phyloP scores from a whole-genome alignment of 2,113 vertebrate species.

The Hypocryptadius cinnamomeus region DNA sequence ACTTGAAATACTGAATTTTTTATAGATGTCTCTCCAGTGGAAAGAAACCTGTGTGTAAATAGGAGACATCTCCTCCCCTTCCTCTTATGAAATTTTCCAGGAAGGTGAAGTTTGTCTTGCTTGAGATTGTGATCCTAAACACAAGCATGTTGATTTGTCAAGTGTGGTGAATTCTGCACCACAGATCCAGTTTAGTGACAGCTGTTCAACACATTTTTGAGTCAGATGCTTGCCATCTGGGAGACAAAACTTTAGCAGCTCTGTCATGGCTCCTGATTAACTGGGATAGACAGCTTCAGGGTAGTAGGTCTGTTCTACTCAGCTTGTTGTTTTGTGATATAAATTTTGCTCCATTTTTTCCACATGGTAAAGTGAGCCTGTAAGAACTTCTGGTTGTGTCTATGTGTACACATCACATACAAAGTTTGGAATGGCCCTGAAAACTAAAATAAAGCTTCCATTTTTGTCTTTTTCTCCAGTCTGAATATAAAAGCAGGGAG shows the following conservation, averaged over 20 bases:
- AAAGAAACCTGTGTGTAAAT: background rate
- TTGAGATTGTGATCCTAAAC: background rate
- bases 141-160: background rate
- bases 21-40: fast-evolving
- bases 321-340: background rate
- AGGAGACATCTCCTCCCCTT: background rate
- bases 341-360: background rate
- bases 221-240: background rate
- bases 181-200: background rate
- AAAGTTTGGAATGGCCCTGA: background rate
- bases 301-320: background rate
- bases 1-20: background rate
- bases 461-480: background rate
- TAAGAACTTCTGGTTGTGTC: background rate
- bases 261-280: background rate
- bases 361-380: background rate
- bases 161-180: background rate
- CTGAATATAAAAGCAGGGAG: background rate
- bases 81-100: background rate
- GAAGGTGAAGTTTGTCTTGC: background rate
- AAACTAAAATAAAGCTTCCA: background rate
- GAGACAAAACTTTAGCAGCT: background rate
- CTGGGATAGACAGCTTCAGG: background rate
- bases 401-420: background rate
- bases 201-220: background rate